Base-by-base conservation (phyloP, 2,888 invertebrate species). In the Helleia helle region DNA sequence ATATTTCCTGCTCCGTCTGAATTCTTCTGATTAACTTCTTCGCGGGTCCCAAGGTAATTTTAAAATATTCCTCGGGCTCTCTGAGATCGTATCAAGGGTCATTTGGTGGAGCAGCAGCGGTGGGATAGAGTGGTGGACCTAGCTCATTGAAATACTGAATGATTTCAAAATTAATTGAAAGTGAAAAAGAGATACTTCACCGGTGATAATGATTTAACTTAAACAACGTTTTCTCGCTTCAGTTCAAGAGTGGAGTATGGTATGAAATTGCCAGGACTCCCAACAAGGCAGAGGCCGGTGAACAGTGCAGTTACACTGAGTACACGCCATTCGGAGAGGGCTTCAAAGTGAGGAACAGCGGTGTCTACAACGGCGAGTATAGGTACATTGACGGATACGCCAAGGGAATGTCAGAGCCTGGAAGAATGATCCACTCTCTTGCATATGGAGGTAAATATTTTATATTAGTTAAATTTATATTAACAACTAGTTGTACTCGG, bases 291-390 rank as follows among this genome's bases (percentile, higher is more conserved):
- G 54, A 58, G 38, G 28, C 39, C 25, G 43, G 27, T 11, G 50
- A 43, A 5, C 42, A 47, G 14, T 58, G 58, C 26, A 42, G 52
- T 0, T 83, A 85, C 4, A 88, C 89, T 0, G 86, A 88, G 48
- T 91, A 90, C 69, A 76, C 66, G 1, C 60, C 73, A n/a, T 79
- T 79, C 0, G 86, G 71, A 0, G 69, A 74, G 1, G 51, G 58
- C 0, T 54, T 79, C 26, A 71, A 63, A 24, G 64, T 81, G 6
- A 76, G 70, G 61, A 80, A 83, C 54, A 56, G 56, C 0, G 68
- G 76, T 22, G 62, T 80, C 1, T 54, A 71, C 1, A 55, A 72
- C 4, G 69, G 67, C 1, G 72, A 73, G 13, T 63, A 68, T 49
- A 57, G 56, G 1, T 62, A 43, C 45, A 62, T 80, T 9, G 75